Evolutionary conservation across 2,888 invertebrate genomes (phyloP), one percentile per base, ranked within the genome.

Genomic region (Andrena fulva): DNA sequence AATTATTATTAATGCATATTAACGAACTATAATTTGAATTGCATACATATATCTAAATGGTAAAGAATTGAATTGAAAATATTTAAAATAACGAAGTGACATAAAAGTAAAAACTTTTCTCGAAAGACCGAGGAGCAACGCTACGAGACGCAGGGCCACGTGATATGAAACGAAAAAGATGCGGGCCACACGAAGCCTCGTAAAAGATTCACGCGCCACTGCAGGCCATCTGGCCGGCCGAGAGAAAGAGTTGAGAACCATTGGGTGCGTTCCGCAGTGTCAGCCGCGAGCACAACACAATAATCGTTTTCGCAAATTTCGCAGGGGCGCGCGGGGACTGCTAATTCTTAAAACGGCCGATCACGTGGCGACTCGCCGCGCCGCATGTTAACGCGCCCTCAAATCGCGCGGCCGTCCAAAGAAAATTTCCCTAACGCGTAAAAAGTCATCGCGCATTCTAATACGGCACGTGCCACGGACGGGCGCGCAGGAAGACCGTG

Each of bases 211-310:
- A 27, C 35, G 8, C 50, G 27, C 24, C n/a, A 62, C 27, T 52
- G 54, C 20, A 6, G 54, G 12, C 69, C 59, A 67, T 59, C 29
- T 72, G 68, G 33, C 31, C 48, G 35, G 8, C 10, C 10, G 24
- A 31, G 16, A 33, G 67, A 75, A 60, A 64, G 62, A 33, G 73
- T 74, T 81, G 73, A 70, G 83, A 83, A 77, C 69, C 82, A 27
- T 27, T 33, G 62, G 42, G 24, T 33, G 24, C 63, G 66, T 80
- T 24, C 67, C 27, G 48, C 56, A 27, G 69, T 74, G 66, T 77
- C 73, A 48, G 42, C 66, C 31, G 50, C 50, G 59, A 67, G 20
- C 71, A 60, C 69, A 77, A 4, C 54, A 70, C 59, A 31, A 78
- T 77, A 66, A 77, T 77, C 42, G 54, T 82, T 79, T 63, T 67